These are phyloP conservation scores for Scatophagus argus DNA, from an alignment of 2,113 vertebrate genomes.

Conservation along the genomic window DNA sequence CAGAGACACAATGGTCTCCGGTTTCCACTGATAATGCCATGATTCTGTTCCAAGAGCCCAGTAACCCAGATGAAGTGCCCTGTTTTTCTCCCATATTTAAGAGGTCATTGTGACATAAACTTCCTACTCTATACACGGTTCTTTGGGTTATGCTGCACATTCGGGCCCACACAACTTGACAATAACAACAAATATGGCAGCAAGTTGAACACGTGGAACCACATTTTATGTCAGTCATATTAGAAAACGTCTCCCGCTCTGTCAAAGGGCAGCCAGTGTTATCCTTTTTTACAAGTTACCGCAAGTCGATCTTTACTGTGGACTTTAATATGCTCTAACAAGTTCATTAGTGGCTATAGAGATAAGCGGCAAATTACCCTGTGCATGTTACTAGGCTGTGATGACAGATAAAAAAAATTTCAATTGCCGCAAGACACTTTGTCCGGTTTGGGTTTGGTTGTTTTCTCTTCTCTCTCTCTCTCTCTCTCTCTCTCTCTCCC, in stretches of 20 bases:
- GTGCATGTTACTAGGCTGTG: not conserved
- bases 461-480: not conserved
- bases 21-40: not conserved
- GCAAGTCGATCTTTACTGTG: not conserved
- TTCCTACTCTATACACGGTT: not conserved
- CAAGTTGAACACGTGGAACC: not conserved
- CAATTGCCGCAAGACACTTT: not conserved
- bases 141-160: not conserved
- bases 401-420: not conserved
- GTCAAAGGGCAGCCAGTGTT: not conserved
- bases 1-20: not conserved
- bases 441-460: not conserved
- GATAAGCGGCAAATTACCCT: conserved; percentile 5
- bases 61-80: conserved; percentile 8
- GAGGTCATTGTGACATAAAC: conserved; percentile 46
- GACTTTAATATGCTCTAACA: conserved; percentile 18
- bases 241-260: not conserved
- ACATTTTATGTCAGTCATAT: not conserved
- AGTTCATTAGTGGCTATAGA: conserved; percentile 21
- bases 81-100: conserved; percentile 7
- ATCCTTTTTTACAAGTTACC: not conserved
- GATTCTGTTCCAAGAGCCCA: conserved; percentile 28
- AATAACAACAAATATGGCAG: not conserved
- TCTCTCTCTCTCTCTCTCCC: not conserved
- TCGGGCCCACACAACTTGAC: not conserved